phyloP scores from a whole-genome alignment of 2,113 vertebrate species.

The Bostrychus sinensis region DNA sequence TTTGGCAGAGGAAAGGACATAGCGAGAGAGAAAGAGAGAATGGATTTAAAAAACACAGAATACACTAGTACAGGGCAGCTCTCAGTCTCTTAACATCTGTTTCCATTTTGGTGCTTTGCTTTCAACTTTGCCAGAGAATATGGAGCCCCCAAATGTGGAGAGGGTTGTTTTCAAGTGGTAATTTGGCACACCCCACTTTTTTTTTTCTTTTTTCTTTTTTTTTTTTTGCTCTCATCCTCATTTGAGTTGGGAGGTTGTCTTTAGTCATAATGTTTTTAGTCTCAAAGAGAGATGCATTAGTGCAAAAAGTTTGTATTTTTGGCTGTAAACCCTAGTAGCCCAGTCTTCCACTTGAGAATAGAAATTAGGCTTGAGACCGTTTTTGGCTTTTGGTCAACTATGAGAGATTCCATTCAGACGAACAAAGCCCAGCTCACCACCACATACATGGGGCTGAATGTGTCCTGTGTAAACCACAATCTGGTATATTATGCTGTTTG shows the following conservation, averaged over 20 bases:
- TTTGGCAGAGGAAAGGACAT: slow-evolving; percentile 68
- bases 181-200: slow-evolving; percentile 55
- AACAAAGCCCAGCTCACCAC: slow-evolving; percentile 16
- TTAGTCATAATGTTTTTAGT: slow-evolving; percentile 35
- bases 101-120: slow-evolving; percentile 74
- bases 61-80: slow-evolving; percentile 39
- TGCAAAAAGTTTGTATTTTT: slow-evolving; percentile 53
- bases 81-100: slow-evolving; percentile 70
- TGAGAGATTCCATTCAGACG: slow-evolving; percentile 33
- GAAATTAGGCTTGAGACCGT: slow-evolving; percentile 35
- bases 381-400: slow-evolving; percentile 60
- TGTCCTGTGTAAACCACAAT: slow-evolving; percentile 20
- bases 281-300: slow-evolving; percentile 24
- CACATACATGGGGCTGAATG: slow-evolving; percentile 25
- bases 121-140: slow-evolving; percentile 67
- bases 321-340: slow-evolving; percentile 38
- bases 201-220: slow-evolving; percentile 30
- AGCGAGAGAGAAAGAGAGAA: slow-evolving; percentile 35
- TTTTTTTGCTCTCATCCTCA: slow-evolving; percentile 48
- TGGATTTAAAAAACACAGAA: slow-evolving; percentile 60
- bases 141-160: slow-evolving; percentile 61
- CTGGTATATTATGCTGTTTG: background rate
- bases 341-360: slow-evolving; percentile 52
- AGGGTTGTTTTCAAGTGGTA: slow-evolving; percentile 72
- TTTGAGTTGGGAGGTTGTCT: slow-evolving; percentile 55